phyloP scores from a whole-genome alignment of 2,888 invertebrate genomes.

The Neoaliturus tenellus region DNA sequence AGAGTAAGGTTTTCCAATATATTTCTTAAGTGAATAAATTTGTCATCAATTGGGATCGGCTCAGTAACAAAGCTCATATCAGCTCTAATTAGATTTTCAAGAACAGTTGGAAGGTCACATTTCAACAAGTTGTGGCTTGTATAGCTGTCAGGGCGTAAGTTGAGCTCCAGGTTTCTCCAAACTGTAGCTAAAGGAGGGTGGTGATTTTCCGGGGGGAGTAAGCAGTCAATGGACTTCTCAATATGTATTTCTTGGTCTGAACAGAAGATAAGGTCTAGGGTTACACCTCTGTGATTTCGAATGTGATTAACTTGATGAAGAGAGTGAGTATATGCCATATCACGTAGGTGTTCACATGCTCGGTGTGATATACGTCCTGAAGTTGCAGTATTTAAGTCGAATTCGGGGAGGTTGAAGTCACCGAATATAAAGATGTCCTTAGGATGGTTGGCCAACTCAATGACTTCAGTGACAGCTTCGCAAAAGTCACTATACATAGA shows the following conservation, averaged over 20 bases:
- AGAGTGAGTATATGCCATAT: neutral
- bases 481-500: neutral
- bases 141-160: neutral
- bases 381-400: neutral
- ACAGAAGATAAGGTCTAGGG: conserved; percentile 1
- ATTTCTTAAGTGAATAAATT: neutral
- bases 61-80: neutral
- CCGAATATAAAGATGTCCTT: conserved; percentile 3
- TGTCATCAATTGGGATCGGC: neutral
- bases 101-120: neutral
- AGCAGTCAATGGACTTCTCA: too few species aligned
- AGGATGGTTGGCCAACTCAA: neutral
- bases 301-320: conserved; percentile 33
- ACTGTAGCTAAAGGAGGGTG: neutral
- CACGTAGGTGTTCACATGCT: neutral
- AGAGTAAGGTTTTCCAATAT: neutral
- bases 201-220: neutral
- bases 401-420: conserved; percentile 8
- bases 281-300: conserved; percentile 20
- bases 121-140: neutral
- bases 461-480: neutral
- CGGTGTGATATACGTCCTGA: neutral
- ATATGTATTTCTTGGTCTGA: neutral
- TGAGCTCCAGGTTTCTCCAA: neutral
- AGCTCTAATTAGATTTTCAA: neutral